Conservation (phyloP, 2,113 vertebrate species). For the Brienomyrus brachyistius region DNA sequence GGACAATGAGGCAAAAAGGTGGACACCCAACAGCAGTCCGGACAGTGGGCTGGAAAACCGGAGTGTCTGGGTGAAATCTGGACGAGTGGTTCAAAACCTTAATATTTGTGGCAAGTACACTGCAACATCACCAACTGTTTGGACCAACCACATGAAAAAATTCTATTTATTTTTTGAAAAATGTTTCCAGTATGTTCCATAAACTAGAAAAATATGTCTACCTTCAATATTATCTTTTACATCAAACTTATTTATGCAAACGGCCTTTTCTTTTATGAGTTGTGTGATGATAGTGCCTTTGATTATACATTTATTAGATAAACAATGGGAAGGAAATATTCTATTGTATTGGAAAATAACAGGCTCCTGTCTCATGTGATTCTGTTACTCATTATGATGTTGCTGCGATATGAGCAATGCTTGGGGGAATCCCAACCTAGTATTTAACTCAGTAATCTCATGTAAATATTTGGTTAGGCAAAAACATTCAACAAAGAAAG, state of each 20-base stretch:
- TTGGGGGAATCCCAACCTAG: not conserved
- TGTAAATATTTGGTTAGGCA: not conserved
- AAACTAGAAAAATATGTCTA: not conserved
- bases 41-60: not conserved
- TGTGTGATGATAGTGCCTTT: not conserved
- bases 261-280: not conserved
- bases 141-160: not conserved
- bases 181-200: not conserved
- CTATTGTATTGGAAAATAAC: not conserved
- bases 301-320: not conserved
- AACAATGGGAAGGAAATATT: not conserved
- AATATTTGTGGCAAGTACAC: not conserved
- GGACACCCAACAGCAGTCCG: not conserved
- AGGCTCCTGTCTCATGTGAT: not conserved
- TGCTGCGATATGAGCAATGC: not conserved
- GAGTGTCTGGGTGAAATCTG: not conserved
- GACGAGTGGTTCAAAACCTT: not conserved
- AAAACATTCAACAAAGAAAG: not conserved
- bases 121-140: not conserved
- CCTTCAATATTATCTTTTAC: not conserved
- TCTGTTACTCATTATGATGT: not conserved
- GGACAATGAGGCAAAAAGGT: not conserved
- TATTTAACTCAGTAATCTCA: not conserved
- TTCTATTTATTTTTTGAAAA: not conserved
- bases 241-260: not conserved